phyloP scores from a whole-genome alignment of 2,113 vertebrate genomes.

The Pomatostomus ruficeps region DNA sequence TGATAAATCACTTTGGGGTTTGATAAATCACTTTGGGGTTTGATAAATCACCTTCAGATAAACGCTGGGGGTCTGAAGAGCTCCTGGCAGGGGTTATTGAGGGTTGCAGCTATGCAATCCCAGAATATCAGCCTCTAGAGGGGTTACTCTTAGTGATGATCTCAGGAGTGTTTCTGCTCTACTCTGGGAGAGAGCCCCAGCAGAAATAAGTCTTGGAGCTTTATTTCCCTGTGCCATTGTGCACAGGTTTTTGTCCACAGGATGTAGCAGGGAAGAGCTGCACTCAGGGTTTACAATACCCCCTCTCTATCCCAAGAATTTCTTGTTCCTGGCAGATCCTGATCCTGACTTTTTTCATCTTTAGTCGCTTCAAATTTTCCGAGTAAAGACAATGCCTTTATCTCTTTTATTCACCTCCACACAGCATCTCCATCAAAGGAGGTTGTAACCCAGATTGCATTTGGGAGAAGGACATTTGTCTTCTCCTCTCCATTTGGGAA shows the following conservation, averaged over 20 bases:
- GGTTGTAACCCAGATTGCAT: neutral
- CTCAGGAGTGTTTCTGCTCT: neutral
- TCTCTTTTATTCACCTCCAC: neutral
- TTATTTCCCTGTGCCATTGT: neutral
- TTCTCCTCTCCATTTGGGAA: neutral
- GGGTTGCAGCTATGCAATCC: neutral
- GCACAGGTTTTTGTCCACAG: neutral
- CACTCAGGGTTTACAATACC: too few species aligned
- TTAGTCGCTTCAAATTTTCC: neutral
- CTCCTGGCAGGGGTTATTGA: neutral
- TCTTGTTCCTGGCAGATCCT: neutral
- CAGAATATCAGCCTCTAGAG: neutral
- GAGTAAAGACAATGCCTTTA: neutral
- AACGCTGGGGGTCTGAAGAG: neutral
- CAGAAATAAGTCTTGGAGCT: neutral
- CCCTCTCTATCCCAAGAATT: neutral
- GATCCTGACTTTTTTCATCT: neutral
- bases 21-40: neutral
- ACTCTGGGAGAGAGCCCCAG: rapidly evolving
- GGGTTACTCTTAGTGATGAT: neutral
- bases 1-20: too few species aligned
- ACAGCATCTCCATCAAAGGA: neutral
- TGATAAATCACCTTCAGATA: neutral
- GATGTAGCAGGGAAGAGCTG: neutral
- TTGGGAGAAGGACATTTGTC: neutral